These are phyloP conservation scores for Cairina moschata DNA, from an alignment of 2,113 vertebrate species.

Conservation along the genomic window DNA sequence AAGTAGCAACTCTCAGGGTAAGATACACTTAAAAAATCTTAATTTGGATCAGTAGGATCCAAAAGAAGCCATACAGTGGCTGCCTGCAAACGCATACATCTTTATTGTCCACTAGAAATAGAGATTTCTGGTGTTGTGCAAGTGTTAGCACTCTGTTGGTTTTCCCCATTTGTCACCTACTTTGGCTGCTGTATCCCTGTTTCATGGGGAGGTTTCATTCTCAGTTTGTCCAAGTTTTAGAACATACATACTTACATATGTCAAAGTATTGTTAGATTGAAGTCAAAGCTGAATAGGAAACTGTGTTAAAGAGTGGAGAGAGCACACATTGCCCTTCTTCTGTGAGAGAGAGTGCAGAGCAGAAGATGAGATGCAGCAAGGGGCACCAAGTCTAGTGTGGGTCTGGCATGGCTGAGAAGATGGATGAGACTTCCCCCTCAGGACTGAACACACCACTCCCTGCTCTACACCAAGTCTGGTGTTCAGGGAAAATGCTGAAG, in stretches of 20 bases:
- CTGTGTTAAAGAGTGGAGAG: not conserved
- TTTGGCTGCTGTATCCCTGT: not conserved
- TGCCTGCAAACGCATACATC: not conserved
- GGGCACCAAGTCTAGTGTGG: not conserved
- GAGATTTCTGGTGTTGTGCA: not conserved
- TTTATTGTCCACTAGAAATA: not conserved
- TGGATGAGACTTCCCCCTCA: not conserved
- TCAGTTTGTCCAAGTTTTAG: not conserved
- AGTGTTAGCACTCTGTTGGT: not conserved
- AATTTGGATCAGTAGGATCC: not conserved
- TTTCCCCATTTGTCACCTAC: not conserved
- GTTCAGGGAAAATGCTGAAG: not conserved
- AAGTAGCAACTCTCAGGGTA: not conserved
- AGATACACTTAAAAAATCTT: not conserved
- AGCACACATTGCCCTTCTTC: rapidly evolving
- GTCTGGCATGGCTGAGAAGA: not conserved
- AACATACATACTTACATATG: not conserved
- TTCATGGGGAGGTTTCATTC: not conserved
- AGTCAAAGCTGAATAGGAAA: not conserved
- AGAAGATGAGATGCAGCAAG: not conserved
- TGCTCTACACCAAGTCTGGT: not conserved
- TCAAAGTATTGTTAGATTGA: not conserved
- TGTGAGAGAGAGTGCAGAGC: rapidly evolving
- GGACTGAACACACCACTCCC: not conserved
- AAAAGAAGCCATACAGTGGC: not conserved